Evolutionary conservation across 2,888 invertebrate genomes (phyloP).

Genomic region (Ctena decussata): DNA sequence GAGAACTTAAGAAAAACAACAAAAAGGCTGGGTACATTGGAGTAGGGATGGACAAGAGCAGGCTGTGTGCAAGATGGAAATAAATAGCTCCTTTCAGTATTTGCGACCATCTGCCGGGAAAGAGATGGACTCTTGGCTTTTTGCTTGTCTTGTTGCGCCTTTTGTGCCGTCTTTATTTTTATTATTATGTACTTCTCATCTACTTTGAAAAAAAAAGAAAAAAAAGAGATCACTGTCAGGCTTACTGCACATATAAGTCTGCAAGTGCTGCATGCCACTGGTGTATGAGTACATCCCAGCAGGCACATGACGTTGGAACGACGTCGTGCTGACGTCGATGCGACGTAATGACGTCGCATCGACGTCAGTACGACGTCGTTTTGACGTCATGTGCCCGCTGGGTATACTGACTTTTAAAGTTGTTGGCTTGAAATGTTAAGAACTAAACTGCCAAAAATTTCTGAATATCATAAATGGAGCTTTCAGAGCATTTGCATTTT

Average conservation of each 20-base stretch:
- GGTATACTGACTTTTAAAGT: too few species aligned
- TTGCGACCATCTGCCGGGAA: not conserved
- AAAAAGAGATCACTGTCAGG: not conserved
- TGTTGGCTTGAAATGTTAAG: not conserved
- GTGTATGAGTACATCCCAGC: not conserved
- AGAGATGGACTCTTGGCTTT: too few species aligned
- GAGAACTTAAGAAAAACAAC: not conserved
- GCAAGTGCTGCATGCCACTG: not conserved
- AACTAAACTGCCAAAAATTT: not conserved
- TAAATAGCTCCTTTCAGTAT: not conserved
- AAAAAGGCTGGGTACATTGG: not conserved
- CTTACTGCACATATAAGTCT: not conserved
- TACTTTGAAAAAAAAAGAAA: not conserved
- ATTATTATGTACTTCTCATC: not conserved
- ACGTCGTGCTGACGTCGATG: too few species aligned
- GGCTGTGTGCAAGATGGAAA: not conserved
- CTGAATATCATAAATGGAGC: not conserved
- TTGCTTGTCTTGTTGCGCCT: too few species aligned
- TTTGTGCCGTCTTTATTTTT: too few species aligned
- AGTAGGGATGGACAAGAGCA: too few species aligned
- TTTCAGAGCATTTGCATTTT: slow-evolving; percentile 12
- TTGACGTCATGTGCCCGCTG: too few species aligned
- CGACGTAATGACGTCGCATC: too few species aligned
- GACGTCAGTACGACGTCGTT: too few species aligned
- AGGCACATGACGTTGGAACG: too few species aligned